These are phyloP conservation scores for Folsomia manolachei DNA, from an alignment of 2,888 invertebrate species.

Conservation along the genomic window DNA sequence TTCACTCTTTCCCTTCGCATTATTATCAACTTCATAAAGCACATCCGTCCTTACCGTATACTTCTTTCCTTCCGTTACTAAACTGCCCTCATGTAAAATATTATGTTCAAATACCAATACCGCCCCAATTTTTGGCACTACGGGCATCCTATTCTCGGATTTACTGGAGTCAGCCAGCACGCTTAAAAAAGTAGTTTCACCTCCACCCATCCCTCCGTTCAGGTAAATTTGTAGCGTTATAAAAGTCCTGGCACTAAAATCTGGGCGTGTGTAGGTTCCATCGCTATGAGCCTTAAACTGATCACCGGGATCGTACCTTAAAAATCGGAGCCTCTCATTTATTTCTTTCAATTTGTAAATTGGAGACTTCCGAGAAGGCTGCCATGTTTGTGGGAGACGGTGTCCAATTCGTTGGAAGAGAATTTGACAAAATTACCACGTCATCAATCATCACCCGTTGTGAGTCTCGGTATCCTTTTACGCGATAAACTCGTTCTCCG, in stretches of 20 bases:
- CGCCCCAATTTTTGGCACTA: conserved; percentile 35
- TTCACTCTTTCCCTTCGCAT: not conserved
- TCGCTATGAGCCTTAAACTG: conserved; percentile 31
- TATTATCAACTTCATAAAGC: conserved; percentile 17
- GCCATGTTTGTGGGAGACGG: conserved; percentile 23
- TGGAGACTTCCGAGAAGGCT: not conserved
- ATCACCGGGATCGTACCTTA: conserved; percentile 25
- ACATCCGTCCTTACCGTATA: conserved; percentile 43
- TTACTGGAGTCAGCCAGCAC: not conserved
- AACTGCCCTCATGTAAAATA: conserved; percentile 38
- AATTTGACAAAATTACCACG: conserved; percentile 24
- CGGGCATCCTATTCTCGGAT: conserved; percentile 7
- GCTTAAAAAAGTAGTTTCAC: conserved; percentile 35
- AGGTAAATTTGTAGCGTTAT: conserved; percentile 39
- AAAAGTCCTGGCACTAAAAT: conserved; percentile 21
- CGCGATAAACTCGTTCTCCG: conserved; percentile 8
- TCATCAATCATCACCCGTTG: conserved; percentile 34
- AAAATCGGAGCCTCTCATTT: conserved; percentile 34
- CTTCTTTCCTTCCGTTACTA: conserved; percentile 31
- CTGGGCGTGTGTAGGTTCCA: conserved; percentile 20
- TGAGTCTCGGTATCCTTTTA: conserved; percentile 26
- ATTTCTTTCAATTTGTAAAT: conserved; percentile 24
- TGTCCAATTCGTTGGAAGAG: conserved; percentile 26
- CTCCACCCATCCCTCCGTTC: conserved; percentile 30
- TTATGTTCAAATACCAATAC: conserved; percentile 38